Evolutionary conservation across 2,888 invertebrate genomes (phyloP).

Genomic region (Tillus elongatus): DNA sequence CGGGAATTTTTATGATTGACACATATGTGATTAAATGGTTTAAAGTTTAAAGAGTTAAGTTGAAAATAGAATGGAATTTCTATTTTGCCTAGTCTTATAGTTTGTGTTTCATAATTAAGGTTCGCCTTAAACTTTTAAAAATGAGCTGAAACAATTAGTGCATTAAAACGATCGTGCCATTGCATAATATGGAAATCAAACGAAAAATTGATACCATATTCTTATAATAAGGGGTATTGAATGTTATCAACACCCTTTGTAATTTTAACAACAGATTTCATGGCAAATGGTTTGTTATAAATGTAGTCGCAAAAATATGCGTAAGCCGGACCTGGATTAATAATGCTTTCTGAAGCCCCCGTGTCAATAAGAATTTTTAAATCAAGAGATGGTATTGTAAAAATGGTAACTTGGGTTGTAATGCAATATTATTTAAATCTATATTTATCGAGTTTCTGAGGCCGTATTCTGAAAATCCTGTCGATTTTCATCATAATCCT

Average conservation of each 20-base stretch:
- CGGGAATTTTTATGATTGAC: conserved; percentile 10
- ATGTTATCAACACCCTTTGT: conserved; percentile 14
- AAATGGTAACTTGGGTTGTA: conserved; percentile 18
- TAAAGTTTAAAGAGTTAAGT: conserved; percentile 12
- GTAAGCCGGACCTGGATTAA: conserved; percentile 11
- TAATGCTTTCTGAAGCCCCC: conserved; percentile 16
- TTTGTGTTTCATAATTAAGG: no score
- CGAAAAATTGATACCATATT: conserved; percentile 11
- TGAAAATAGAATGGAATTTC: conserved; percentile 15
- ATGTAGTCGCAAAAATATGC: conserved; percentile 12
- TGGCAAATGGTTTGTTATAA: conserved; percentile 12
- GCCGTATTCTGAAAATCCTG: conserved; percentile 13
- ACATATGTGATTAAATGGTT: conserved; percentile 6
- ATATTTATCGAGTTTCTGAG: conserved; percentile 8
- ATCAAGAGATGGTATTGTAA: conserved; percentile 11
- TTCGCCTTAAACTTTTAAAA: conserved; percentile 14
- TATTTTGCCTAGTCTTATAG: no score
- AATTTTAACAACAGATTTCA: conserved; percentile 14
- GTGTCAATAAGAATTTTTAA: conserved; percentile 16
- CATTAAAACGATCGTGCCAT: no score
- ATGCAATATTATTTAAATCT: conserved; percentile 13
- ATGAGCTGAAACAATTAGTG: conserved; percentile 11
- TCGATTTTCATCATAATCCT: no score
- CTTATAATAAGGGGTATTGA: conserved; percentile 13
- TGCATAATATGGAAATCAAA: no score